Base-by-base conservation (phyloP, 2,888 invertebrate species). In the Pristionchus arcanus region DNA sequence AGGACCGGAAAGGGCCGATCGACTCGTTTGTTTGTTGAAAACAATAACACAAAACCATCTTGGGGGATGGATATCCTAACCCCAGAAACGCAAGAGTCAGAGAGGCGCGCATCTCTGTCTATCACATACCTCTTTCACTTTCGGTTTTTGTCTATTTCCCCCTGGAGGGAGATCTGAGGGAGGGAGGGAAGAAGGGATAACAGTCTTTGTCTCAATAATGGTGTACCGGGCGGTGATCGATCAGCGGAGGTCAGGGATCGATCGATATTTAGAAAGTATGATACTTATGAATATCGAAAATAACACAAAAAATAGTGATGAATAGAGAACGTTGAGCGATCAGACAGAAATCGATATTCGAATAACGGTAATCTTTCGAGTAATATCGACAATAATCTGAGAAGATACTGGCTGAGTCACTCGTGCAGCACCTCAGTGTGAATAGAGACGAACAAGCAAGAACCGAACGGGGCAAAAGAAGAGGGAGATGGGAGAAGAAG, bases 51-150 rank as follows among this genome's bases (percentile, higher is more conserved):
- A n/a, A n/a, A n/a, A n/a, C n/a, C n/a, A n/a, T n/a, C n/a, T n/a
- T n/a, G n/a, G n/a, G n/a, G n/a, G n/a, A n/a, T n/a, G n/a, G n/a
- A n/a, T n/a, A n/a, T 19, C 9, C 16, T 4, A 77, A 21, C 68
- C 31, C 16, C 68, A 31, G n/a, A 68, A 31, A 28, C n/a, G n/a
- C n/a, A n/a, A n/a, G n/a, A 49, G 49, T 28, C n/a, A 81, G 49
- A 81, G 15, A 49, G n/a, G 42, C 81, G 81, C 81, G 81, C 15
- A 13, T 81, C 16, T n/a, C n/a, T n/a, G n/a, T 19, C 74, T 25
- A 53, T 49, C 81, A 81, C 77, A 63, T 63, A 49, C 42, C n/a
- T 7, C 28, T 81, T 81, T 81, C 81, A 81, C 81, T 81, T 81
- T 81, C 81, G 25, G 49, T 42, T 81, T 81, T 81, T 81, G 49